A percentile compares a stretch with the other conserved stretches of the same genome.
Conservation (phyloP, 2,888 invertebrate genomes). For the Imbricaverruca yamaguchii region DNA sequence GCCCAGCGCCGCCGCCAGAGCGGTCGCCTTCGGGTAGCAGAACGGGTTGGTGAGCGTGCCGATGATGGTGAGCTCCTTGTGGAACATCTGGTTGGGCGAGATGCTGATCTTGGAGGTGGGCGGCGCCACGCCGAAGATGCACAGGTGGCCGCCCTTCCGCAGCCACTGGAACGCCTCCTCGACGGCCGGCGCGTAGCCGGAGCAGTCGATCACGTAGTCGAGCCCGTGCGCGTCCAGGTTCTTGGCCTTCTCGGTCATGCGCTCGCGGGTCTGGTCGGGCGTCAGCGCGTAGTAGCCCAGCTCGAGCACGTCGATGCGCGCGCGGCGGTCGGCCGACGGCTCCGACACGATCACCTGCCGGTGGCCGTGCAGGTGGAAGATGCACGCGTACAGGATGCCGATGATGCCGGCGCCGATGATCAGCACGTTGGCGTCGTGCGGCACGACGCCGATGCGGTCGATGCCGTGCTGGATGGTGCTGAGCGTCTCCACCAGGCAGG, state of each 20-base stretch:
- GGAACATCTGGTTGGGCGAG: slow-evolving; percentile 53
- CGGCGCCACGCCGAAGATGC: slow-evolving; percentile 60
- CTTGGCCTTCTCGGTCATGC: neutral
- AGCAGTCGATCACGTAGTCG: slow-evolving; percentile 63
- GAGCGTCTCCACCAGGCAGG: slow-evolving; percentile 59
- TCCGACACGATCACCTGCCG: slow-evolving; percentile 61
- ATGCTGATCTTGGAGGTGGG: slow-evolving; percentile 49
- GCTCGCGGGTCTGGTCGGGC: slow-evolving; percentile 19
- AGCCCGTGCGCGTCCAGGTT: slow-evolving; percentile 39
- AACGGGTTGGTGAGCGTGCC: slow-evolving; percentile 62
- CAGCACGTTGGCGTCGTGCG: slow-evolving; percentile 55
- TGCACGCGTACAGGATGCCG: slow-evolving; percentile 59
- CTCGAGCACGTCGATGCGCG: slow-evolving; percentile 41
- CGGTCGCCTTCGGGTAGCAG: slow-evolving; percentile 56
- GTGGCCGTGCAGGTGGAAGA: slow-evolving; percentile 60
- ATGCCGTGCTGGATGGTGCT: slow-evolving; percentile 63
- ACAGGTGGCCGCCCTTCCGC: slow-evolving; percentile 55
- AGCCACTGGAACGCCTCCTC: slow-evolving; percentile 54
- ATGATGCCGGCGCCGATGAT: slow-evolving; percentile 65
- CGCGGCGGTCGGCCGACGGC: slow-evolving; percentile 47
- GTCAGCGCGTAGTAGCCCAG: slow-evolving; percentile 20
- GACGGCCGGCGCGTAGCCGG: slow-evolving; percentile 61
- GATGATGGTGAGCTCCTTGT: slow-evolving; percentile 55
- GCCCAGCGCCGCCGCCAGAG: slow-evolving; percentile 56
- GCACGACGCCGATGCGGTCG: slow-evolving; percentile 54